These are phyloP conservation scores for Lycodopsis pacificus DNA, from an alignment of 2,797 vertebrate species.

Conservation along the genomic window DNA sequence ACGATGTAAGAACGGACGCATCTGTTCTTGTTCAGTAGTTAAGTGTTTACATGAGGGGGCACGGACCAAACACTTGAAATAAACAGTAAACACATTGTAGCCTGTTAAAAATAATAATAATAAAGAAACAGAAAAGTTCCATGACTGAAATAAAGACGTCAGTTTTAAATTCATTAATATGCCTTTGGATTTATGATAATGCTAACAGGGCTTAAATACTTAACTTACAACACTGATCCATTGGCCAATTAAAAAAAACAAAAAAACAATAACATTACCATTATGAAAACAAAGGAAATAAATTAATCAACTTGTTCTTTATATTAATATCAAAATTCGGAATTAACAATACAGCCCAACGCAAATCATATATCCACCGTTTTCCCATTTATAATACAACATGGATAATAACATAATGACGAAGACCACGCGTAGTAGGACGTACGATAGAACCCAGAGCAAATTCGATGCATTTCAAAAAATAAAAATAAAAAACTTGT, in stretches of 20 bases:
- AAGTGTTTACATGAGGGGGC: conserved; percentile 58
- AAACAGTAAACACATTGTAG: conserved; percentile 62
- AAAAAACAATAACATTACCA: conserved; percentile 51
- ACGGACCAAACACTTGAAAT: conserved; percentile 74
- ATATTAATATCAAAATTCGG: conserved; percentile 88
- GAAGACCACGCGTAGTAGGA: conserved; percentile 74
- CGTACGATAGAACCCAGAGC: conserved; percentile 77
- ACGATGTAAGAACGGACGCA: conserved; percentile 41
- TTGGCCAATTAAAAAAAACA: conserved; percentile 77
- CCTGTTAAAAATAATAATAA: conserved; percentile 11
- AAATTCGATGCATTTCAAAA: conserved; percentile 74
- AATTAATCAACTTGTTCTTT: conserved; percentile 91
- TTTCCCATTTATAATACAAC: conserved; percentile 85
- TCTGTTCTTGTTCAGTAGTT: conserved; percentile 47
- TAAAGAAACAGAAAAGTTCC: conserved; percentile 32
- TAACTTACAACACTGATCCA: conserved; percentile 89
- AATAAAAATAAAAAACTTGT: conserved; percentile 53
- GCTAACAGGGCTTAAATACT: conserved; percentile 96
- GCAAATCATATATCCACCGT: conserved; percentile 80
- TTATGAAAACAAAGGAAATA: conserved; percentile 82
- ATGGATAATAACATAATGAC: conserved; percentile 71
- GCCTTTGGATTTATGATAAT: conserved; percentile 87
- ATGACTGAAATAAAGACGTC: conserved; percentile 73
- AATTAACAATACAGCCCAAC: conserved; percentile 83
- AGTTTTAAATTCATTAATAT: conserved; percentile 69